Percentiles rank a stretch among this genome's conserved stretches.
These are phyloP conservation scores for Steinernema feltiae DNA, from an alignment of 1,140 invertebrate species.

Conservation along the genomic window DNA sequence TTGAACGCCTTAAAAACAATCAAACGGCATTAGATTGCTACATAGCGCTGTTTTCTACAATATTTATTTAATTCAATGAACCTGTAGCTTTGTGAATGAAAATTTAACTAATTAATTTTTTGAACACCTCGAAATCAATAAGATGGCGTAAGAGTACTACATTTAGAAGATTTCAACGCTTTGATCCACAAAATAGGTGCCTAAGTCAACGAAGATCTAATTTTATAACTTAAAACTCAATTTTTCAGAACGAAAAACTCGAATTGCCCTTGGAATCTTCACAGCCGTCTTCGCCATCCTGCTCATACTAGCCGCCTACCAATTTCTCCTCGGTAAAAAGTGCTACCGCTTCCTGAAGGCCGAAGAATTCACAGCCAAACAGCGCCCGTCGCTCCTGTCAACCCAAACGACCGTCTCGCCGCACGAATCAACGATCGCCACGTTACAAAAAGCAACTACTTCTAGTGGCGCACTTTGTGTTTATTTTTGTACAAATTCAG, in stretches of 20 bases:
- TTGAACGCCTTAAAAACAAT: too few species aligned
- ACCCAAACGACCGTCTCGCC: background rate
- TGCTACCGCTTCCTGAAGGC: background rate
- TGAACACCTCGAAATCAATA: too few species aligned
- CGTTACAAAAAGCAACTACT: background rate
- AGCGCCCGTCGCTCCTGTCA: background rate
- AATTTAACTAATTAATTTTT: background rate
- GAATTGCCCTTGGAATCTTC: background rate
- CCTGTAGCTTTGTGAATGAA: too few species aligned
- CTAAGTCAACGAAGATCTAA: too few species aligned
- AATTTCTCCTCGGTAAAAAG: background rate
- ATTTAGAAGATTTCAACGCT: too few species aligned
- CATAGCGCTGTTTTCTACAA: too few species aligned
- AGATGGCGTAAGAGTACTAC: too few species aligned
- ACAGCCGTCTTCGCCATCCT: background rate
- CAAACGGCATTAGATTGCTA: too few species aligned
- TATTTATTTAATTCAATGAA: too few species aligned
- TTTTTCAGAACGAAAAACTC: background rate
- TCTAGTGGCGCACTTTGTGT: background rate
- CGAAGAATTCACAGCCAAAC: background rate
- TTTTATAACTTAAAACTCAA: too few species aligned
- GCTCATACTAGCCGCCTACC: background rate
- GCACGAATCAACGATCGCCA: background rate
- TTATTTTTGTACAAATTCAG: background rate
- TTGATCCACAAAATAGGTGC: too few species aligned